Percentiles rank a stretch among this genome's conserved stretches.
Conservation (phyloP, 2,888 invertebrate species). For the Drosophila pseudotakahashii region DNA sequence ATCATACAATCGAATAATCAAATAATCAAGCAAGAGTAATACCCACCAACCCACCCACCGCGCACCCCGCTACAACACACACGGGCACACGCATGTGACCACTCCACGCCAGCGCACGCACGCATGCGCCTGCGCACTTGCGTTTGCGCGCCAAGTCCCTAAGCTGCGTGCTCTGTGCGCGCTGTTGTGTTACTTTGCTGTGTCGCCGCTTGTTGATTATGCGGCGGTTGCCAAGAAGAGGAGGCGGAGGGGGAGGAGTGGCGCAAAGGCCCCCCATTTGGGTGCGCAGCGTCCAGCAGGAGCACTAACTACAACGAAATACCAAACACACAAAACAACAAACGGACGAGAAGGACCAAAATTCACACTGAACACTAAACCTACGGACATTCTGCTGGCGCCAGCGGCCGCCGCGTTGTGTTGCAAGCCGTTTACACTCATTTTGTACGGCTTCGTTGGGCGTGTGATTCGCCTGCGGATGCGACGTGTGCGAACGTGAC, state of each 20-base stretch:
- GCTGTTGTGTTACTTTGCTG: conserved; percentile 47
- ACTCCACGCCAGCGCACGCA: conserved; percentile 7
- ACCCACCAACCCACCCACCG: conserved; percentile 19
- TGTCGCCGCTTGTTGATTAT: conserved; percentile 39
- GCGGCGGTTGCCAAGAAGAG: conserved; percentile 83
- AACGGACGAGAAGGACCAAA: neutral
- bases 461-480: conserved; percentile 21
- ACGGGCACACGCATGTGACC: conserved; percentile 29
- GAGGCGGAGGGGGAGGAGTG: conserved; percentile 15
- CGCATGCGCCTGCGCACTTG: neutral
- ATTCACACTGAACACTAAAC: neutral
- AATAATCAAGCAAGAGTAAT: neutral
- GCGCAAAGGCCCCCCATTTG: neutral
- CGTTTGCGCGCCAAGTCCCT: neutral
- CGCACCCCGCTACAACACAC: conserved; percentile 26
- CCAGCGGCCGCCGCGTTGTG: conserved; percentile 22
- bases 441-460: conserved; percentile 22
- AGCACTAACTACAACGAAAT: conserved; percentile 1
- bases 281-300: conserved; percentile 48
- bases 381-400: conserved; percentile 14
- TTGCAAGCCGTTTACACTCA: conserved; percentile 15
- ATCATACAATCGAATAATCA: neutral
- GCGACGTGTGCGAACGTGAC: conserved; percentile 15
- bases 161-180: conserved; percentile 41
- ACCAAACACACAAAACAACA: neutral